Evolutionary conservation across 2,888 invertebrate species (phyloP), one percentile per base, ranked within the genome.

Genomic region (Eilema caniola): DNA sequence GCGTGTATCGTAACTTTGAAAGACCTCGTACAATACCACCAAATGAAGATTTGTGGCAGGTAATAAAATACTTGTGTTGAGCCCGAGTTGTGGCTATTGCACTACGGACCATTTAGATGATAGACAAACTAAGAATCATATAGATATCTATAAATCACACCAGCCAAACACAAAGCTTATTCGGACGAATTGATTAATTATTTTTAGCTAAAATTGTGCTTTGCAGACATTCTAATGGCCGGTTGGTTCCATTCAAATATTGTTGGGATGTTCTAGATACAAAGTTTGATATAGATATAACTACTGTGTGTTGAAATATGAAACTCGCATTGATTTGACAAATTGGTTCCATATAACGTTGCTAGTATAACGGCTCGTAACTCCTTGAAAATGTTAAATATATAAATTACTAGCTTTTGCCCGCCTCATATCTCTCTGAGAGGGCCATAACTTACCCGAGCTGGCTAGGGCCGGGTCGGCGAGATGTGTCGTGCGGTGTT

Each of bases 41-140:
- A 88, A 92, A 90, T 92, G 87, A 91, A 91, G 92, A 92, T 93
- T 92, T 92, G 91, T 92, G 85, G 86, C 76, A 71, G 76, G 86
- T 86, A 90, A 92, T 92, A 91, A 90, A 90, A 90, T 89, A 88
- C 85, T 87, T 81, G 84, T 80, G 81, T 79, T 82, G 75, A 78
- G 75, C 71, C 70, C 73, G 80, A 73, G 72, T 66, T 71, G 65
- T 67, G 70, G 73, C 67, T 82, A 78, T 83, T 79, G 81, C 81
- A 79, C 80, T 74, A 80, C 82, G 83, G 74, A 84, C 79, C 59
- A 59, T 25, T 59, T 24, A 16, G 80, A 82, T 83, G 69, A 71
- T 70, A 69, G 73, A 76, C 80, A 79, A 81, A 83, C 76, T 81
- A 72, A 72, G 71, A 75, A 80, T 81, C 70, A 73, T 76, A 75